Base-by-base conservation (phyloP, 2,797 vertebrate species). In the Falco berigora region DNA sequence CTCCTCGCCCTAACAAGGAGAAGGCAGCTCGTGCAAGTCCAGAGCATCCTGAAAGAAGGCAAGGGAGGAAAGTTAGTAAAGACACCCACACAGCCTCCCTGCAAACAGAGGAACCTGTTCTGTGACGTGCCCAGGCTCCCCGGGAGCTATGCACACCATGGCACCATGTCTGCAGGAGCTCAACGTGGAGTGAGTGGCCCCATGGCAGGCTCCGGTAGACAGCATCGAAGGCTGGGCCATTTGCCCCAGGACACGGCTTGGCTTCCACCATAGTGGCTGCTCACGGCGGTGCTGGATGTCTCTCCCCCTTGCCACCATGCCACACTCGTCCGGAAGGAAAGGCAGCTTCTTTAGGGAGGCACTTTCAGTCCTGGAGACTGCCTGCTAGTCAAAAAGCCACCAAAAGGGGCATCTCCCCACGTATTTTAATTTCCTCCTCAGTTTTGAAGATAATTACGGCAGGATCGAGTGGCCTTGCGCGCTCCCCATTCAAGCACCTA, bases 401-500 rank as follows among this genome's bases (percentile, higher is more conserved):
- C 69, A 71, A 90, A 87, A 94, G 88, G 66, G 91, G 88, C 91
- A 94, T 67, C 64, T 96, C 77, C 79, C 83, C 1, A 4, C 38
- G 32, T 50, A 73, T 92, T 97, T 91, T 81, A 93, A 94, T 94
- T 95, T 96, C 91, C 78, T 95, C 86, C 95, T 93, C 3, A 11
- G 86, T 93, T 95, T 80, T 78, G 88, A 93, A 90, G 96, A 97
- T 96, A 95, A 97, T 96, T 95, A 97, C 4, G 75, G 86, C 95
- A 27, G 94, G 74, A 97, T 79, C 30, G 12, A 96, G 91, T 2
- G 56, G 93, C 90, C 95, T 90, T 88, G 74, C 4, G 2, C 19
- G 30, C 90, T 95, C 85, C 49, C 92, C 93, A 96, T 96, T 98
- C 98, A 97, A 94, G 96, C 96, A 98, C 97, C 98, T 97, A 98